Percentiles rank a stretch among this genome's conserved stretches.
Evolutionary conservation across 2,888 invertebrate genomes (phyloP).

Genomic region (Hipparchia semele): DNA sequence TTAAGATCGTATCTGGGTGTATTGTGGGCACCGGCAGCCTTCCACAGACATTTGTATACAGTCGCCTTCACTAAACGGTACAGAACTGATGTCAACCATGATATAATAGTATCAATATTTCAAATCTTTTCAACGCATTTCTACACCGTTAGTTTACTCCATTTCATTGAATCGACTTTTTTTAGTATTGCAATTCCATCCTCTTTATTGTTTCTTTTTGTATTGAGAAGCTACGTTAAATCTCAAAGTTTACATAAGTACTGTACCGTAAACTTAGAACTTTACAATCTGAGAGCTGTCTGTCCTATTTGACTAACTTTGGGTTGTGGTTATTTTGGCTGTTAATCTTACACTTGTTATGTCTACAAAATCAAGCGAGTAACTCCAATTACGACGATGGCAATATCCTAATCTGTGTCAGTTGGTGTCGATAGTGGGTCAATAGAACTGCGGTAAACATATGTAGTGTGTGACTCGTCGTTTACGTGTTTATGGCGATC

Average conservation of each 20-base stretch:
- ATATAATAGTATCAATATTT: background rate
- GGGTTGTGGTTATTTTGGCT: no score
- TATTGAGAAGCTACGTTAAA: background rate
- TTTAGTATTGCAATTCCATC: background rate
- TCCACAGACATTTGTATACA: background rate
- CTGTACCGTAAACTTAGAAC: no score
- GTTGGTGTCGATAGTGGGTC: no score
- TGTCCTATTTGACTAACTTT: no score
- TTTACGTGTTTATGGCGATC: background rate
- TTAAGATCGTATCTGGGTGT: background rate
- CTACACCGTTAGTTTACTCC: background rate
- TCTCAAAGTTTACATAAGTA: no score
- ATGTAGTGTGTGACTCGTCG: no score
- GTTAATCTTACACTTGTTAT: no score
- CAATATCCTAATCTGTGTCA: no score
- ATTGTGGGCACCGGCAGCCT: background rate
- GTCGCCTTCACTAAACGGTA: background rate
- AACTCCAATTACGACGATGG: no score
- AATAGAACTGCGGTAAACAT: no score
- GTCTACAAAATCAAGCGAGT: no score
- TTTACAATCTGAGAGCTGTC: no score
- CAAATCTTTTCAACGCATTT: background rate
- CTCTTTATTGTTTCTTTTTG: background rate
- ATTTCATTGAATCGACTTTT: background rate
- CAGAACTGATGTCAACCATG: background rate